Percentiles rank a stretch among this genome's conserved stretches.
phyloP scores from a whole-genome alignment of 1,140 invertebrate genomes.

The Lepidostoma basale region DNA sequence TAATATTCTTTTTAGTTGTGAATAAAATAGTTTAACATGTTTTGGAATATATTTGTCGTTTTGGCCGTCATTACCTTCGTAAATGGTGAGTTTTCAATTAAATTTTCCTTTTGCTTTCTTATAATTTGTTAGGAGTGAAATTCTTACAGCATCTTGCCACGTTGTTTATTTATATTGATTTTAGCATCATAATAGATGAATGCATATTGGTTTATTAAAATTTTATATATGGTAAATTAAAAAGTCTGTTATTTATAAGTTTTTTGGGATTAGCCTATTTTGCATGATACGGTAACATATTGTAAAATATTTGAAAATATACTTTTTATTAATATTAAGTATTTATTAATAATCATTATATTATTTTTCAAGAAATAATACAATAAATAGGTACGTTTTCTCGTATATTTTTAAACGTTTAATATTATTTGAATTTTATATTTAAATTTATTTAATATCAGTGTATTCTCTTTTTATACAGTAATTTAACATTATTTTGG shows the following conservation, averaged over 20 bases:
- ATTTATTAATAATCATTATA: background rate
- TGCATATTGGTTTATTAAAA: background rate
- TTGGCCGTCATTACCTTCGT: slow-evolving; percentile 11
- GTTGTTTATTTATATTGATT: too few relatives aligned
- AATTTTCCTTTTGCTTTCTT: background rate
- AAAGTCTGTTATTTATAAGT: background rate
- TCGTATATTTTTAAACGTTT: too few relatives aligned
- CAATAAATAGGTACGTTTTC: background rate
- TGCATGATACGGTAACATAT: background rate
- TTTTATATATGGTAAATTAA: background rate
- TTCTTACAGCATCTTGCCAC: too few relatives aligned
- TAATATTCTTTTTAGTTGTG: background rate
- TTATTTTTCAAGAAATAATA: background rate
- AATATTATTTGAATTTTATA: too few relatives aligned
- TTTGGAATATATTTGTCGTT: slow-evolving; percentile 4
- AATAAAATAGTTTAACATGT: slow-evolving; percentile 12
- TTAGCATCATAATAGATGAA: background rate
- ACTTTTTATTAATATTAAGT: background rate
- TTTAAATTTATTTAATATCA: background rate
- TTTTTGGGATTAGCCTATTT: background rate
- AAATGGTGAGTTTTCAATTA: slow-evolving; percentile 18
- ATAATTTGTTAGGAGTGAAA: too few relatives aligned
- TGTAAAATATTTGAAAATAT: background rate
- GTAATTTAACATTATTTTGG: background rate
- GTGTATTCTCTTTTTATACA: background rate